A percentile compares a stretch with the other conserved stretches of the same genome.
Evolutionary conservation across 2,888 invertebrate species (phyloP).

Genomic region (Ennomos quercinarius): DNA sequence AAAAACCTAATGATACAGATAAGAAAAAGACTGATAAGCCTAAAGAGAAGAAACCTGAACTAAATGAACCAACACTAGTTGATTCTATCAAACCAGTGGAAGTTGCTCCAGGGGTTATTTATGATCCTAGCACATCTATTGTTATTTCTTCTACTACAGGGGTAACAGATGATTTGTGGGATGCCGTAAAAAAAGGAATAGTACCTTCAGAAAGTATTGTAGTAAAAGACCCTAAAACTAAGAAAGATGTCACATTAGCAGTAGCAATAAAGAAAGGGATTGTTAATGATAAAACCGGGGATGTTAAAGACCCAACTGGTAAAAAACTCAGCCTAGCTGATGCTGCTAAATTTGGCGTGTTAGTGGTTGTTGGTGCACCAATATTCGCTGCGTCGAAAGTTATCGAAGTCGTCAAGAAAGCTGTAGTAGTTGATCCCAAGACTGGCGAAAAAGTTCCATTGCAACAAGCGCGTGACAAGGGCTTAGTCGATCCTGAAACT

Average conservation of each 20-base stretch:
- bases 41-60: constrained; percentile 20
- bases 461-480: constrained; percentile 89
- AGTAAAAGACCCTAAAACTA: constrained; percentile 89
- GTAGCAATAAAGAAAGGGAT: constrained; percentile 92
- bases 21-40: constrained; percentile 14
- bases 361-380: constrained; percentile 91
- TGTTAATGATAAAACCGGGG: constrained; percentile 89
- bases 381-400: constrained; percentile 89
- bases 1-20: background rate
- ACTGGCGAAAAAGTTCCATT: constrained; percentile 90
- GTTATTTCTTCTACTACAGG: constrained; percentile 88
- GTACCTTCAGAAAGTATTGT: constrained; percentile 88
- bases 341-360: constrained; percentile 90
- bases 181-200: constrained; percentile 90
- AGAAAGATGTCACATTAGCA: constrained; percentile 88
- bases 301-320: constrained; percentile 88
- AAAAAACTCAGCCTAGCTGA: constrained; percentile 89
- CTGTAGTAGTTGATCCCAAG: constrained; percentile 89
- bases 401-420: constrained; percentile 86
- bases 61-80: constrained; percentile 10
- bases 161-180: constrained; percentile 87
- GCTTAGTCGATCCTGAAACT: constrained; percentile 84
- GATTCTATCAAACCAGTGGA: constrained; percentile 69
- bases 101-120: constrained; percentile 89
- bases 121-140: constrained; percentile 89